Evolutionary conservation across 2,113 vertebrate genomes (phyloP), one percentile per base, ranked within the genome.

Genomic region (Nothobranchius kuhntae): DNA sequence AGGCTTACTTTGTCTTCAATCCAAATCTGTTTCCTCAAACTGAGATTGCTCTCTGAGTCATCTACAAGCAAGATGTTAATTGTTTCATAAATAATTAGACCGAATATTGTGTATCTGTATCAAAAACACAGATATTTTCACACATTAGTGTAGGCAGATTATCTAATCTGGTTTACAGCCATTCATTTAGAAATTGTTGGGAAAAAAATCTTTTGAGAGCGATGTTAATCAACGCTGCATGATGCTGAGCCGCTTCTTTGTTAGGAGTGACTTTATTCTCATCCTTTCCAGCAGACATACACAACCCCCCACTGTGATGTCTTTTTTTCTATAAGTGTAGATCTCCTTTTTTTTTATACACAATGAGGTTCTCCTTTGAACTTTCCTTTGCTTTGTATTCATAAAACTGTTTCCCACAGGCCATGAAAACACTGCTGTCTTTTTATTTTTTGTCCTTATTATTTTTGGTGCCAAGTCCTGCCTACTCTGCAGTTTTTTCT

Each of bases 61-160:
- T 45, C 44, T 11, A 12, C 44, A 45, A 42, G 40, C 10, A 42
- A 42, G 40, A 45, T 13, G 10, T 45, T 13, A 45, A 13, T 13
- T 45, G 44, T 45, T 45, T 45, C 44, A 13, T 45, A 45, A 45
- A 35, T 67, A 61, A 78, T 78, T 80, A 63, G 64, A 8, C n/a
- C n/a, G 10, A 51, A 21, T 21, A 7, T 9, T 7, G n/a, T 17
- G 15, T 17, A 50, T 21, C n/a, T 9, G 8, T 51, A 8, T 21
- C 21, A 53, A 26, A 53, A 13, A 53, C 52, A 26, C 13, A 0
- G 13, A 26, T 53, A 30, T 53, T 53, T 53, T 30, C 52, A 30
- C n/a, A 26, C 9, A 12, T 53, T 40, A 40, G 38, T 9, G 30
- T 13, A 5, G 24, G 13, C 30, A 24, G 24, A 30, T 53, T 53